Percentiles rank a stretch among this genome's conserved stretches.
These are phyloP conservation scores for Anneissia japonica DNA, from an alignment of 35 echinoderm and acorn worm genomes.

Conservation along the genomic window DNA sequence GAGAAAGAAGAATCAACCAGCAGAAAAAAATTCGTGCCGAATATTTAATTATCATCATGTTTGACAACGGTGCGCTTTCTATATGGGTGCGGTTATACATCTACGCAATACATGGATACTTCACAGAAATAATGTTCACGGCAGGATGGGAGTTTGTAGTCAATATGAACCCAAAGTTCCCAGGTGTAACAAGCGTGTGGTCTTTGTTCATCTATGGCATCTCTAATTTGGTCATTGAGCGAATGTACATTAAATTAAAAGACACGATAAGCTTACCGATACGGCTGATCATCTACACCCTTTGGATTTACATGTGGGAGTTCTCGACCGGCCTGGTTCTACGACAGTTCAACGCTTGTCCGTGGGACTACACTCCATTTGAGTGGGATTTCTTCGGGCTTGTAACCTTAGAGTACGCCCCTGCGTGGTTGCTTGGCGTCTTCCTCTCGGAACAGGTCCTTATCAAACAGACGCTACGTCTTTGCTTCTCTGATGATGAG, in stretches of 20 bases:
- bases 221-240: slow-evolving; percentile 77
- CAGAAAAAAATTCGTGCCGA: too few species aligned
- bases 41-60: too few species aligned
- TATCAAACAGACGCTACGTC: slow-evolving; percentile 83
- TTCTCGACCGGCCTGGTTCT: slow-evolving; percentile 81
- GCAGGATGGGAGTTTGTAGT: slow-evolving; percentile 98
- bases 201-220: slow-evolving; percentile 89
- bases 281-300: slow-evolving; percentile 61
- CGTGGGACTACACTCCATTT: slow-evolving; percentile 98
- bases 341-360: slow-evolving; percentile 82
- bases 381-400: slow-evolving; percentile 94
- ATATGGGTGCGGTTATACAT: slow-evolving; percentile 91
- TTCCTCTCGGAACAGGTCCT: slow-evolving; percentile 74
- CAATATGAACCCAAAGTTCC: slow-evolving; percentile 88
- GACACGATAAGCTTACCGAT: slow-evolving; percentile 35
- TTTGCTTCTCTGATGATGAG: slow-evolving; percentile 45
- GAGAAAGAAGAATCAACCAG: too few species aligned
- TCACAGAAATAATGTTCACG: slow-evolving; percentile 95
- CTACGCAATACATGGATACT: slow-evolving; percentile 97
- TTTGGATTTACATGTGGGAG: slow-evolving; percentile 94
- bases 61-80: slow-evolving; percentile 72
- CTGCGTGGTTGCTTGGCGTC: slow-evolving; percentile 79
- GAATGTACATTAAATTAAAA: slow-evolving; percentile 71
- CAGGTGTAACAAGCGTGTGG: slow-evolving; percentile 88
- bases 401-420: slow-evolving; percentile 92